Evolutionary conservation across 2,113 vertebrate genomes (phyloP), one percentile per base, ranked within the genome.

Genomic region (Platycercus adscitus): DNA sequence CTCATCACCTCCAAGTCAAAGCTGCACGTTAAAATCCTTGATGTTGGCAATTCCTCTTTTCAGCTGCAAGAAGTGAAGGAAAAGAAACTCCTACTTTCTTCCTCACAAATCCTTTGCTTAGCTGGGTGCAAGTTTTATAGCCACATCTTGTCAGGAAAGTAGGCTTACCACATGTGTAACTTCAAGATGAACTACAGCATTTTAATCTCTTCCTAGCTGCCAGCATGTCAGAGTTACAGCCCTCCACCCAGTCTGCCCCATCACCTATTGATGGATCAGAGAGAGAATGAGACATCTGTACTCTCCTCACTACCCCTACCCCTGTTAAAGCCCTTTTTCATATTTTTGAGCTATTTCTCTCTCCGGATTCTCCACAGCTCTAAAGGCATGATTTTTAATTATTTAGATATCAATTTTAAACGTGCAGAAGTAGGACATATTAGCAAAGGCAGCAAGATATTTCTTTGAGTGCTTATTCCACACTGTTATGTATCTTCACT

Each of bases 161-260:
- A 60, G 70, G 46, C 6, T 70, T 58, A 61, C 4, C 55, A 81
- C 17, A 17, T 10, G 16, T 2, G 1, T 70, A 58, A 65, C 41
- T 53, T 55, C 71, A 94, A 80, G 31, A 23, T 76, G 0, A 0
- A 41, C 71, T 50, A 46, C 11, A 52, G 41, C 2, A 0, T 61
- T 84, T 89, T 43, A 81, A 47, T 77, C 19, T 49, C 58, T 86
- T 44, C 39, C 47, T 33, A 55, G 19, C 12, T 68, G 46, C 70
- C 61, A 90, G 50, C 21, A 56, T 3, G 52, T 63, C 3, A 4
- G 44, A 77, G 39, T 35, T 72, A 17, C 49, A 89, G 49, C 29
- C 37, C 26, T 77, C 44, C 47, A 20, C 71, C 43, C 43, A 43
- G 28, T 39, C 25, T 73, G 58, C 19, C 4, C 58, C 31, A 2